phyloP scores from a whole-genome alignment of 2,888 invertebrate genomes.

The Caenorhabditis sp. region DNA sequence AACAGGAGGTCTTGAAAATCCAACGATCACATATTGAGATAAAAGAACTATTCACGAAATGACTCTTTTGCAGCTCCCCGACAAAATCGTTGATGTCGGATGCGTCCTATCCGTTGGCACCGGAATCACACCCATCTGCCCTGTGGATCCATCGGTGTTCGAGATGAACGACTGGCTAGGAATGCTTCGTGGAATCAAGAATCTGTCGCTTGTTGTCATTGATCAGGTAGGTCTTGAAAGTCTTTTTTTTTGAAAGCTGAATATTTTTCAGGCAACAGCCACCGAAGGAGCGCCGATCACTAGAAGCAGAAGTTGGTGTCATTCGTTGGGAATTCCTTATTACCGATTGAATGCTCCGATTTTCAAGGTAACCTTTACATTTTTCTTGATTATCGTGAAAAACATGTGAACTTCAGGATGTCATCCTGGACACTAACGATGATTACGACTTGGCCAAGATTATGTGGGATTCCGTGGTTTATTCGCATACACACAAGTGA shows the following conservation, averaged over 20 bases:
- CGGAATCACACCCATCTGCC: conserved; percentile 85
- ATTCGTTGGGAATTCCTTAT: conserved; percentile 91
- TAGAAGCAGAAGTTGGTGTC: conserved; percentile 94
- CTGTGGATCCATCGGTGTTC: conserved; percentile 88
- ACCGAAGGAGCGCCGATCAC: conserved; percentile 95
- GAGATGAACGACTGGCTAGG: conserved; percentile 86
- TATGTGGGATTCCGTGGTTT: conserved; percentile 82
- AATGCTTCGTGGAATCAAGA: conserved; percentile 87
- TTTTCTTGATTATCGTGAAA: too few relatives aligned
- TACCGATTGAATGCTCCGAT: conserved; percentile 90
- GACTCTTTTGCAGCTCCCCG: conserved; percentile 82
- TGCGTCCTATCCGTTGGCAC: conserved; percentile 90
- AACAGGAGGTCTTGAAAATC: too few relatives aligned
- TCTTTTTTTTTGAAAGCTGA: background rate
- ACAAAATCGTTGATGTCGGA: conserved; percentile 87
- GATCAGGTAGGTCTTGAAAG: conserved; percentile 88
- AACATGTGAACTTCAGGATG: conserved; percentile 67
- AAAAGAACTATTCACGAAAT: too few relatives aligned
- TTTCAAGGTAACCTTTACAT: conserved; percentile 85
- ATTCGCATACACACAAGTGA: conserved; percentile 75
- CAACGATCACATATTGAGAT: too few relatives aligned
- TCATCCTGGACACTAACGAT: conserved; percentile 79
- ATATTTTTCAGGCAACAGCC: conserved; percentile 89
- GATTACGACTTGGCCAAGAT: conserved; percentile 79
- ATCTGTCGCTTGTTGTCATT: conserved; percentile 91